Conservation (phyloP, 2,113 vertebrate species). For the Delphinapterus leucas region DNA sequence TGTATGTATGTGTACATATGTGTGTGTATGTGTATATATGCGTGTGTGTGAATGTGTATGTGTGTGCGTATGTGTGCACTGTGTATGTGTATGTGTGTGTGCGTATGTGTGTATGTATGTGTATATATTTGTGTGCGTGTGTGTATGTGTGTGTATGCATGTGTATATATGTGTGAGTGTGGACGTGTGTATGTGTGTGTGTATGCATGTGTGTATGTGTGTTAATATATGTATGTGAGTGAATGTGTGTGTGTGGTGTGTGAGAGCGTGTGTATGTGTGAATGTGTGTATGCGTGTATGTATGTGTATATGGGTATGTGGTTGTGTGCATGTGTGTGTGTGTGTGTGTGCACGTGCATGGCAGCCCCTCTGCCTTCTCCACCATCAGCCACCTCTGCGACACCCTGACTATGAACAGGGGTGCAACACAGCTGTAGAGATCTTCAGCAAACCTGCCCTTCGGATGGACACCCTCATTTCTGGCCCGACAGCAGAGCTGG, state of each 20-base stretch:
- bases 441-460: not conserved
- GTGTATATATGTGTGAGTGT: too few species aligned
- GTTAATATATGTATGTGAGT: rapidly evolving
- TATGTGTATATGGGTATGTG: not conserved
- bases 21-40: not conserved
- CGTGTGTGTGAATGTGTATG: too few species aligned
- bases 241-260: too few species aligned
- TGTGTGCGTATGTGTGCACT: too few species aligned
- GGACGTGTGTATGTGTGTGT: rapidly evolving
- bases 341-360: rapidly evolving
- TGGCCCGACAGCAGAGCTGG: slow-evolving; percentile 47
- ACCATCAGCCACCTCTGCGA: not conserved
- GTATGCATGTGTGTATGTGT: not conserved
- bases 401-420: not conserved
- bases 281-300: too few species aligned
- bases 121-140: too few species aligned
- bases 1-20: too few species aligned
- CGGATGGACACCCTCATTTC: slow-evolving; percentile 39
- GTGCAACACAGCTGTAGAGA: not conserved
- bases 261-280: too few species aligned
- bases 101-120: rapidly evolving
- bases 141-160: rapidly evolving
- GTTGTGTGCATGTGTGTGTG: not conserved
- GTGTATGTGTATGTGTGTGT: too few species aligned
- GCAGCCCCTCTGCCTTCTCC: not conserved